Evolutionary conservation across 1,140 invertebrate species (phyloP).

Genomic region (Mactra quadrangularis): DNA sequence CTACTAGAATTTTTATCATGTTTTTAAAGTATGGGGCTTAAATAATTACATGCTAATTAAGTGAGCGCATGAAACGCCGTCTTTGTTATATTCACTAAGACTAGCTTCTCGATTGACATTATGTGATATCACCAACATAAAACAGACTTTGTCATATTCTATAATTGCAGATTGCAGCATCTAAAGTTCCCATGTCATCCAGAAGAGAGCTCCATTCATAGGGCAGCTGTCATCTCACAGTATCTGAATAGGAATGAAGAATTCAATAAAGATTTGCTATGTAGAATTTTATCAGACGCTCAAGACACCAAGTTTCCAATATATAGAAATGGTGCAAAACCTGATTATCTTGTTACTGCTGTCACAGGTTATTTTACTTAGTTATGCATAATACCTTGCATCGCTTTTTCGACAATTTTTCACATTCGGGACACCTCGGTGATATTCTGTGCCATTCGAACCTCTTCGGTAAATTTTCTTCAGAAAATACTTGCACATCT

Average conservation of each 20-base stretch:
- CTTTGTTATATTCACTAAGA: no score
- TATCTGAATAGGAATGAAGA: conserved; percentile 15
- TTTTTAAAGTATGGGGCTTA: no score
- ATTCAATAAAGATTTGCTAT: background rate
- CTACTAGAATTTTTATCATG: no score
- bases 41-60: no score
- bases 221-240: conserved; percentile 4
- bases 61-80: no score
- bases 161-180: conserved; percentile 48
- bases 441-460: background rate
- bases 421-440: background rate
- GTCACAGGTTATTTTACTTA: background rate
- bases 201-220: conserved; percentile 35
- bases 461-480: background rate
- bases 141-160: background rate
- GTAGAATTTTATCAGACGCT: background rate
- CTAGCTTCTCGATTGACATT: no score
- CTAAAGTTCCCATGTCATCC: conserved; percentile 21
- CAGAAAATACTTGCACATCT: background rate
- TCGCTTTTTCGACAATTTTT: background rate
- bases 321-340: conserved; percentile 8
- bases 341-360: conserved; percentile 34
- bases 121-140: no score
- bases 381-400: background rate
- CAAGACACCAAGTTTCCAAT: conserved; percentile 31